A percentile compares a stretch with the other conserved stretches of the same genome.
Evolutionary conservation across 2,113 vertebrate species (phyloP).

Genomic region (Callionymus lyra): DNA sequence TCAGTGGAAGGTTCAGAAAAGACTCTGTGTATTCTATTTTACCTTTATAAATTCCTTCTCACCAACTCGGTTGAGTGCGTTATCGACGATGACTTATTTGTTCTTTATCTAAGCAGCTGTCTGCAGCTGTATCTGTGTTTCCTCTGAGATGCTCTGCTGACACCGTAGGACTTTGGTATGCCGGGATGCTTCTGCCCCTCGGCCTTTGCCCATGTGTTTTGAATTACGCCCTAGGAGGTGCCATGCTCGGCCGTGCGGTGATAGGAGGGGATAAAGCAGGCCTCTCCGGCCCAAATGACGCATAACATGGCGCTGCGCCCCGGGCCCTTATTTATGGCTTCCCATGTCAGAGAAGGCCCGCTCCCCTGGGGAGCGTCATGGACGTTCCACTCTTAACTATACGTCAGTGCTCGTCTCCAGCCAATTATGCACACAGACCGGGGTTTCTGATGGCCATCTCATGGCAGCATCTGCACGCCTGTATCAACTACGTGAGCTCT

Average conservation of each 20-base stretch:
- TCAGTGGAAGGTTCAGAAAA: no score
- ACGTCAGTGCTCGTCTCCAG: constrained; percentile 19
- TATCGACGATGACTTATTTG: constrained; percentile 3
- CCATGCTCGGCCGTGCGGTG: constrained; percentile 53
- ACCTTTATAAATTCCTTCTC: no score
- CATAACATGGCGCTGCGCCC: constrained; percentile 62
- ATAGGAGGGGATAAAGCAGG: constrained; percentile 57
- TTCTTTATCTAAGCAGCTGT: constrained; percentile 20
- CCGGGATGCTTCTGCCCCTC: constrained; percentile 51
- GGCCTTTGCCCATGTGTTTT: constrained; percentile 65
- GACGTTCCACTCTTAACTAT: constrained; percentile 30
- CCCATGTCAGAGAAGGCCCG: constrained; percentile 63
- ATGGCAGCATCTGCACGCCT: constrained; percentile 22
- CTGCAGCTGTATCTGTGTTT: constrained; percentile 42
- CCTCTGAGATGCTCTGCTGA: constrained; percentile 48
- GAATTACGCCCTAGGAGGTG: constrained; percentile 66
- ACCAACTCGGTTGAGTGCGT: no score
- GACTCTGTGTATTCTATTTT: no score
- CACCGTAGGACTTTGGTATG: constrained; percentile 51
- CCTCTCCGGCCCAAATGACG: constrained; percentile 63
- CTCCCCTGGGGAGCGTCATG: constrained; percentile 51
- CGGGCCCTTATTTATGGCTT: constrained; percentile 70
- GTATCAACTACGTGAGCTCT: constrained; percentile 37
- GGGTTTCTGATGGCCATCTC: constrained; percentile 25
- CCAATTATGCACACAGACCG: constrained; percentile 20